These are phyloP conservation scores for Drosophila simulans DNA, from an alignment of 1,140 invertebrate species.

Conservation along the genomic window DNA sequence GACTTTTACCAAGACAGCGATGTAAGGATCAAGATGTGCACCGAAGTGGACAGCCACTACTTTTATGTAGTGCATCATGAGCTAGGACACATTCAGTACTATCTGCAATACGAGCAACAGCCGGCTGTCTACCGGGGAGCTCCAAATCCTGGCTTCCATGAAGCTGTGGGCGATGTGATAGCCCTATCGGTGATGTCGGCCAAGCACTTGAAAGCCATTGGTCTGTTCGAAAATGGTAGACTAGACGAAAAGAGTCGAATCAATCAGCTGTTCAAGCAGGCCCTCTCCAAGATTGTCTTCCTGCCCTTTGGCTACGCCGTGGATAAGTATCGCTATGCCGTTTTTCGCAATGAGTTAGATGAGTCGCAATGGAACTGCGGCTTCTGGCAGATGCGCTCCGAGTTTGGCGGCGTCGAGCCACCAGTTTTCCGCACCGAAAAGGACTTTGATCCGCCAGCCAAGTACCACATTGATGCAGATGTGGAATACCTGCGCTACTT, in stretches of 20 bases:
- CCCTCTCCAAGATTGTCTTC: conserved; percentile 88
- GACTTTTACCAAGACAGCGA: conserved; percentile 89
- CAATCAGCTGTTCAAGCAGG: conserved; percentile 78
- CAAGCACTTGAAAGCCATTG: conserved; percentile 86
- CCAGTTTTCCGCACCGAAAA: conserved; percentile 85
- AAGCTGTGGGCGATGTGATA: conserved; percentile 90
- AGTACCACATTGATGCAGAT: conserved; percentile 87
- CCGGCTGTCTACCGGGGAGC: conserved; percentile 88
- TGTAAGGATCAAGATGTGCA: conserved; percentile 92
- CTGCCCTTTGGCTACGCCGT: conserved; percentile 86
- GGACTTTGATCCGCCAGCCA: conserved; percentile 88
- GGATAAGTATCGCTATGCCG: conserved; percentile 86
- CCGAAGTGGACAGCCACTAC: conserved; percentile 88
- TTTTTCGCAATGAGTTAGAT: conserved; percentile 86
- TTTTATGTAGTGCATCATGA: conserved; percentile 91
- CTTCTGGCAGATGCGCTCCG: conserved; percentile 86
- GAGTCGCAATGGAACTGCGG: conserved; percentile 86
- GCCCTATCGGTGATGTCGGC: conserved; percentile 87
- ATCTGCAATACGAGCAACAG: conserved; percentile 89
- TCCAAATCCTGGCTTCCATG: conserved; percentile 92
- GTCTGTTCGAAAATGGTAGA: conserved; percentile 75
- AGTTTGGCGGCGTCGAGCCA: conserved; percentile 87
- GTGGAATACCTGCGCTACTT: conserved; percentile 87
- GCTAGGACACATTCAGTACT: conserved; percentile 92
- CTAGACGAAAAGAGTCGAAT: conserved; percentile 78